A percentile compares a stretch with the other conserved stretches of the same genome.
phyloP scores from a whole-genome alignment of 2,888 invertebrate species.

The Balanococcus diminutus region DNA sequence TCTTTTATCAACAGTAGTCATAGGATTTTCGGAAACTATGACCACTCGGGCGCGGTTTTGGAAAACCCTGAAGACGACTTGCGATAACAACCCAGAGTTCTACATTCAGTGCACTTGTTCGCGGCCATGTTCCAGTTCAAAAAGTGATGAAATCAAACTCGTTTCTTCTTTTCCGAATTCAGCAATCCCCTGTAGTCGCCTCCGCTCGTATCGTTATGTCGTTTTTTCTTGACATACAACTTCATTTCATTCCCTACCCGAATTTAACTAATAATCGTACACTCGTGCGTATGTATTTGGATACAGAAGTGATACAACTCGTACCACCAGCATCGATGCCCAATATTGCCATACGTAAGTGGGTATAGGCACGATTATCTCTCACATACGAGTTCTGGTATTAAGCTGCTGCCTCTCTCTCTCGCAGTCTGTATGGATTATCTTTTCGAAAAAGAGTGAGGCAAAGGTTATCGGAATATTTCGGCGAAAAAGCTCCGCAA shows the following conservation, averaged over 20 bases:
- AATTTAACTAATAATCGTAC: neutral
- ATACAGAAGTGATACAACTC: too few species aligned
- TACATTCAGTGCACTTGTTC: neutral
- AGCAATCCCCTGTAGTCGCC: neutral
- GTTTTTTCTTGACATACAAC: neutral
- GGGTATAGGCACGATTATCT: too few species aligned
- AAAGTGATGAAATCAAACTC: neutral
- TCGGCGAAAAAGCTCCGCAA: neutral
- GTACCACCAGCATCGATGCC: too few species aligned
- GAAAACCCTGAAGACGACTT: neutral
- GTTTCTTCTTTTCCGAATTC: neutral
- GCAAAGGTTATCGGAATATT: neutral
- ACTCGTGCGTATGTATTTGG: neutral
- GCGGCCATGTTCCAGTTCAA: constrained; percentile 5
- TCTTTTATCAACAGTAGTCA: too few species aligned
- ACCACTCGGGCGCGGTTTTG: neutral
- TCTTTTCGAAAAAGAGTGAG: neutral
- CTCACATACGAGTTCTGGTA: too few species aligned
- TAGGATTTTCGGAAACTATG: neutral
- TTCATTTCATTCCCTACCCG: neutral
- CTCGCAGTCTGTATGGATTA: neutral
- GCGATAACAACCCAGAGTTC: neutral
- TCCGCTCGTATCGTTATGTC: neutral
- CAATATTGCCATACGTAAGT: too few species aligned
- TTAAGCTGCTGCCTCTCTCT: too few species aligned